A percentile compares a stretch with the other conserved stretches of the same genome.
These are phyloP conservation scores for Hormiphora californensis DNA, from an alignment of 37 sponge, comb jelly and placozoan species.

Conservation along the genomic window DNA sequence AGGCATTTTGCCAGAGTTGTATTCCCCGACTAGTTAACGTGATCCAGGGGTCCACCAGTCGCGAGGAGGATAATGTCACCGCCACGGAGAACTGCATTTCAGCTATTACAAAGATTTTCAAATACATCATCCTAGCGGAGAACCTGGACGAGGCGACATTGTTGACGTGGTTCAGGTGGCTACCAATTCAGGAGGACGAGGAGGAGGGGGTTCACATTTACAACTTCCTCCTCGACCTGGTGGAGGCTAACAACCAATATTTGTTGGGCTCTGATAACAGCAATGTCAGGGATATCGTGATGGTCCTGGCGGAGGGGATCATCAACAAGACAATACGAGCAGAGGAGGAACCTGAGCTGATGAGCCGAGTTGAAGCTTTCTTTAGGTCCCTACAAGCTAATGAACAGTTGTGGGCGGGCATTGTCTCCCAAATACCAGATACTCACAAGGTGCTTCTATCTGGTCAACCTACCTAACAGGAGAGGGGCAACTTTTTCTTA, in stretches of 20 bases:
- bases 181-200: conserved; percentile 91
- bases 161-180: conserved; percentile 84
- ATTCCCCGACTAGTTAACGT: conserved; percentile 67
- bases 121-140: conserved; percentile 65
- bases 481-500: no score
- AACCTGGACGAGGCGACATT: conserved; percentile 76
- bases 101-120: conserved; percentile 95
- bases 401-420: not conserved
- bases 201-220: conserved; percentile 91
- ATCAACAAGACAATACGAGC: conserved; percentile 38
- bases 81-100: conserved; percentile 97
- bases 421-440: conserved; percentile 17
- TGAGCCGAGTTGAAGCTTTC: not conserved
- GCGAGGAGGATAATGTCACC: conserved; percentile 60
- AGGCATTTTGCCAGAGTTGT: conserved; percentile 60
- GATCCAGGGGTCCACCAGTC: conserved; percentile 60
- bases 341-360: conserved; percentile 21
- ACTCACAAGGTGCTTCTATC: conserved; percentile 23
- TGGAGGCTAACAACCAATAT: conserved; percentile 56
- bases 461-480: no score
- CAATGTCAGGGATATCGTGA: conserved; percentile 4
- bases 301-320: conserved; percentile 37
- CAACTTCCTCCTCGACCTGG: conserved; percentile 85
- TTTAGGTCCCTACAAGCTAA: not conserved
- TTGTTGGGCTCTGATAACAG: not conserved